phyloP scores from a whole-genome alignment of 2,888 invertebrate species.

The Folsomia manolachei region DNA sequence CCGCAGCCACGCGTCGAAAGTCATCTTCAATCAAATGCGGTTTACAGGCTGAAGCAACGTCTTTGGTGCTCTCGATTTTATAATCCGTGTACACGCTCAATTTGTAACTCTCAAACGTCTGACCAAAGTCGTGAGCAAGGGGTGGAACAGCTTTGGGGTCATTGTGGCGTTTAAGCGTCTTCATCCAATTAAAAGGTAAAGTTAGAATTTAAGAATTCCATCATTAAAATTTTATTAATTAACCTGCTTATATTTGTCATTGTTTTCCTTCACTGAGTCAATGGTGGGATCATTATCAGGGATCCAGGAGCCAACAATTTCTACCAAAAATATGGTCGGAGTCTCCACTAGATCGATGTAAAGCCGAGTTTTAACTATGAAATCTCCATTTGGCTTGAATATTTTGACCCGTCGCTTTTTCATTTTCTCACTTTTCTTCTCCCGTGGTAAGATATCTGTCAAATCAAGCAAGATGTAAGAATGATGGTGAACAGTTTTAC shows the following conservation, averaged over 20 bases:
- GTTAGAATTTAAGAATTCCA: neutral
- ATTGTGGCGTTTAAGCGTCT: conserved; percentile 46
- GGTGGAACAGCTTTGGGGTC: conserved; percentile 35
- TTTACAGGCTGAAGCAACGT: conserved; percentile 34
- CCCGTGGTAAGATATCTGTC: conserved; percentile 39
- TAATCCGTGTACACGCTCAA: conserved; percentile 33
- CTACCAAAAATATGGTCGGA: conserved; percentile 36
- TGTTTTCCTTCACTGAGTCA: conserved; percentile 20
- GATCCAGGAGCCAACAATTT: conserved; percentile 39
- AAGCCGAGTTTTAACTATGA: conserved; percentile 33
- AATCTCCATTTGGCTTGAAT: conserved; percentile 40
- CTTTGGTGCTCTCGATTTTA: conserved; percentile 32
- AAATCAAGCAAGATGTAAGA: conserved; percentile 6
- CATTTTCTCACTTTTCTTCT: conserved; percentile 33
- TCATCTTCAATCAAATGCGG: conserved; percentile 46
- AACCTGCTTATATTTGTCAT: conserved; percentile 35
- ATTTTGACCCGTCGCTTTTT: conserved; percentile 39
- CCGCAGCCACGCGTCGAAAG: conserved; percentile 34
- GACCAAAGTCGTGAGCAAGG: conserved; percentile 37
- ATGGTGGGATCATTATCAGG: conserved; percentile 30
- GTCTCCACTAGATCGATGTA: conserved; percentile 40
- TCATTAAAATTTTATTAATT: conserved; percentile 12
- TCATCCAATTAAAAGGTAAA: neutral
- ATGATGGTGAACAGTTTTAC: neutral
- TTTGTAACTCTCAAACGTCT: conserved; percentile 35